Conservation (phyloP, 2,797 vertebrate species). For the Avahi laniger region DNA sequence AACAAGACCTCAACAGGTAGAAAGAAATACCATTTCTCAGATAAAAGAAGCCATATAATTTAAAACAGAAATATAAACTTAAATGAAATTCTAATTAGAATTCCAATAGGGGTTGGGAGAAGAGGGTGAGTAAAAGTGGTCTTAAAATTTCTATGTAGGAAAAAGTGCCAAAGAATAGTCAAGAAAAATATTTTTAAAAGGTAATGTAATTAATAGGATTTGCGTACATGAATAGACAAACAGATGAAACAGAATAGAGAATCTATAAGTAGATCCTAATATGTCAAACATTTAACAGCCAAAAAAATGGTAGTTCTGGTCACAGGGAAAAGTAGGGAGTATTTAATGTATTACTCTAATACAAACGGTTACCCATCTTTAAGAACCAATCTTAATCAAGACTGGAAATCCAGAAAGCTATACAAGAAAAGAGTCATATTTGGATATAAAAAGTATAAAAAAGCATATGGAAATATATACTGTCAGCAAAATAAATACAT, state of each 20-base stretch:
- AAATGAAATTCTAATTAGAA: conserved; percentile 47
- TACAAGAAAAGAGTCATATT: not conserved
- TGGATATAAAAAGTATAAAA: conserved; percentile 16
- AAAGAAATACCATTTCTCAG: conserved; percentile 41
- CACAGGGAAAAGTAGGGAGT: conserved; percentile 4
- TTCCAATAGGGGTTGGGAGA: not conserved
- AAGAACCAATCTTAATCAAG: conserved; percentile 1
- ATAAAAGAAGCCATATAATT: conserved; percentile 25
- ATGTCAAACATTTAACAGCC: conserved; percentile 30
- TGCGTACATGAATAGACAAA: not conserved
- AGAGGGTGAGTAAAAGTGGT: not conserved
- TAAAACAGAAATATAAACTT: conserved; percentile 26
- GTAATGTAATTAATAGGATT: not conserved
- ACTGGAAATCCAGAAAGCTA: conserved; percentile 31
- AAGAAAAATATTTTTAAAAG: conserved; percentile 4
- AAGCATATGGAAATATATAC: not conserved
- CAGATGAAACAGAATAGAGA: not conserved
- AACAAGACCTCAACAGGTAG: conserved; percentile 3
- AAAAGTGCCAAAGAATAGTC: not conserved
- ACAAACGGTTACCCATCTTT: conserved; percentile 24
- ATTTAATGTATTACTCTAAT: not conserved
- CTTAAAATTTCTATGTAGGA: not conserved
- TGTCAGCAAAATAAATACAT: not conserved
- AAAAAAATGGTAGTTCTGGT: not conserved
- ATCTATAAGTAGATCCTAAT: conserved; percentile 7